Conservation (phyloP, 1,140 invertebrate genomes). For the Bombus huntii region DNA sequence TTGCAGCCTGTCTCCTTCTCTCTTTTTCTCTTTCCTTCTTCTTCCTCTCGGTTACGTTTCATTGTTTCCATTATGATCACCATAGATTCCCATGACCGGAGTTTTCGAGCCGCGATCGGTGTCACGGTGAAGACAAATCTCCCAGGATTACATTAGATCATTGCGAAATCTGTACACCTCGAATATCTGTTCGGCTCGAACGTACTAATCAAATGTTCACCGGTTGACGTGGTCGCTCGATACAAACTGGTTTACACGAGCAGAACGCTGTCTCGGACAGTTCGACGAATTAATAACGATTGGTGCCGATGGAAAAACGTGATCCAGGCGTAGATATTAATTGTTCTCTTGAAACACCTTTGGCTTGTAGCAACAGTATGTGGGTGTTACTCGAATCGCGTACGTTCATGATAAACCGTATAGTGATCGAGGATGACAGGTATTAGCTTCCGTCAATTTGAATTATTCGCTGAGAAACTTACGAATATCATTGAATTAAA, state of each 20-base stretch:
- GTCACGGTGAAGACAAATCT: conserved; percentile 20
- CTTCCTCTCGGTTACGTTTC: neutral
- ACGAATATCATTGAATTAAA: neutral
- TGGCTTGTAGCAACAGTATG: neutral
- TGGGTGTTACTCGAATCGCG: neutral
- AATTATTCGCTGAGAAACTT: neutral
- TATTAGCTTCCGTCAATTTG: neutral
- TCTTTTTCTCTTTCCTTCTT: neutral
- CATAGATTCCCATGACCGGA: conserved; percentile 38
- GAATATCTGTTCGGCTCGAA: neutral
- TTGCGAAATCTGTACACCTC: conserved; percentile 25
- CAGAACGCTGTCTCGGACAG: neutral
- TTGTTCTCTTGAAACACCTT: neutral
- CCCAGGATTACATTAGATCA: conserved; percentile 19
- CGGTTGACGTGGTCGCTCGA: conserved; percentile 13
- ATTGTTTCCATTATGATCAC: conserved; percentile 44
- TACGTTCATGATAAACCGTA: neutral
- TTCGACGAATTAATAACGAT: neutral
- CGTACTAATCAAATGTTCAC: conserved; percentile 1
- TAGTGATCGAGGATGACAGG: neutral
- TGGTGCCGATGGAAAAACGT: neutral
- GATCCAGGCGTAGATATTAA: neutral
- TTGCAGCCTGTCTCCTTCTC: neutral
- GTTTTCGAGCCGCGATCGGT: conserved; percentile 22
- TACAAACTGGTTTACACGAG: conserved; percentile 7